Conservation (phyloP, 2,113 vertebrate genomes). For the Elachura formosa region DNA sequence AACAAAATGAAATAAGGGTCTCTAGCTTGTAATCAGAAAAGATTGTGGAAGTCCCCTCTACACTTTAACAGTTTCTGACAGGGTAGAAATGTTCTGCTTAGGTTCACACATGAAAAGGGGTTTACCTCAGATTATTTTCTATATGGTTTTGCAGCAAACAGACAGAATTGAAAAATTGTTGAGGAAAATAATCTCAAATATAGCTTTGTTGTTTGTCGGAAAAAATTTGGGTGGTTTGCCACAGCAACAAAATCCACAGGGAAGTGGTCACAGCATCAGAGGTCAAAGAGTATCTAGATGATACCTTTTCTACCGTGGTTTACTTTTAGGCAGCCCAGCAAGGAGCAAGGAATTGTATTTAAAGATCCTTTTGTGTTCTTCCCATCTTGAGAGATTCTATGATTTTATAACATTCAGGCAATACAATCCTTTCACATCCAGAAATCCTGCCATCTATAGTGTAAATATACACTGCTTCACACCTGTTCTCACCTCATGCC, state of each 20-base stretch:
- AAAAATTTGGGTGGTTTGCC: accelerated
- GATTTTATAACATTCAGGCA: neutral
- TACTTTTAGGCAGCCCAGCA: neutral
- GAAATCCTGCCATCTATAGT: neutral
- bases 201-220: neutral
- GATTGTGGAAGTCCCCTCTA: neutral
- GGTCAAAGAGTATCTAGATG: neutral
- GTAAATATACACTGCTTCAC: neutral
- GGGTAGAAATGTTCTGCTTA: neutral
- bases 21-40: neutral
- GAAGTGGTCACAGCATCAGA: neutral
- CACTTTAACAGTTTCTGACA: neutral
- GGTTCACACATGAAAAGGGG: neutral
- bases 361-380: neutral
- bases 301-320: neutral
- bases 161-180: neutral
- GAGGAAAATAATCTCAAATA: neutral
- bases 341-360: neutral
- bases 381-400: neutral
- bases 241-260: neutral
- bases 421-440: neutral
- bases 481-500: neutral
- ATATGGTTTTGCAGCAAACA: neutral
- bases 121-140: neutral
- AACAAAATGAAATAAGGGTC: neutral